These are phyloP conservation scores for Boleophthalmus pectinirostris DNA, from an alignment of 2,113 vertebrate genomes.

Conservation along the genomic window DNA sequence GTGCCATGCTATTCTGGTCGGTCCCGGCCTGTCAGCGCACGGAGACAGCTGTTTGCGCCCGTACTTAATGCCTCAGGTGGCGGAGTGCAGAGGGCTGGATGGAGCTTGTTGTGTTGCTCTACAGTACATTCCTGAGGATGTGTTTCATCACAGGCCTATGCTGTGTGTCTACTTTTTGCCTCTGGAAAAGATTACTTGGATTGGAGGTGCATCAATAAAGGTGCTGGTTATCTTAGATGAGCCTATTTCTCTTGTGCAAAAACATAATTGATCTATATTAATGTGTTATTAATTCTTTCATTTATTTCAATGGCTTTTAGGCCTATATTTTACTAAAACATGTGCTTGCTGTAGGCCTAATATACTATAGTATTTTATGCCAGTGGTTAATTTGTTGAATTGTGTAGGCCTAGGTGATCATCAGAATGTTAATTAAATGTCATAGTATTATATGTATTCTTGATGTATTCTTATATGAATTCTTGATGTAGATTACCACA, in stretches of 20 bases:
- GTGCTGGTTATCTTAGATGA: not conserved
- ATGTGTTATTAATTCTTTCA: not conserved
- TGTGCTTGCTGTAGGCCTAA: too few species aligned
- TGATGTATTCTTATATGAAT: not conserved
- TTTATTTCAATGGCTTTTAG: not conserved
- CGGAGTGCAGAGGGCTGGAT: not conserved
- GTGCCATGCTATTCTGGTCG: constrained; percentile 22
- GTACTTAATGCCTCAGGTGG: constrained; percentile 8
- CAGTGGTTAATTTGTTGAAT: too few species aligned
- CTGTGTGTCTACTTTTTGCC: constrained; percentile 6
- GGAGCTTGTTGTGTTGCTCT: constrained; percentile 30
- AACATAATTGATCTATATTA: not conserved
- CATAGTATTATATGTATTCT: not conserved
- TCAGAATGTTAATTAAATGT: too few species aligned
- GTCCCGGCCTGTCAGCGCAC: constrained; percentile 25
- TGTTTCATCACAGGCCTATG: constrained; percentile 17
- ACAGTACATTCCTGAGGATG: constrained; percentile 39
- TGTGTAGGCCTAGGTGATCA: too few species aligned
- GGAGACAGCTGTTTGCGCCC: constrained; percentile 20
- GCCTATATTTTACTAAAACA: too few species aligned
- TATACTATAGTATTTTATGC: too few species aligned
- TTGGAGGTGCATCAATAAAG: not conserved
- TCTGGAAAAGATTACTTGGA: not conserved
- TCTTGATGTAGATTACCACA: not conserved
- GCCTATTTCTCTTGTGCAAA: not conserved